These are phyloP conservation scores for Drosophila lacteicornis DNA, from an alignment of 1,140 invertebrate genomes.

Conservation along the genomic window DNA sequence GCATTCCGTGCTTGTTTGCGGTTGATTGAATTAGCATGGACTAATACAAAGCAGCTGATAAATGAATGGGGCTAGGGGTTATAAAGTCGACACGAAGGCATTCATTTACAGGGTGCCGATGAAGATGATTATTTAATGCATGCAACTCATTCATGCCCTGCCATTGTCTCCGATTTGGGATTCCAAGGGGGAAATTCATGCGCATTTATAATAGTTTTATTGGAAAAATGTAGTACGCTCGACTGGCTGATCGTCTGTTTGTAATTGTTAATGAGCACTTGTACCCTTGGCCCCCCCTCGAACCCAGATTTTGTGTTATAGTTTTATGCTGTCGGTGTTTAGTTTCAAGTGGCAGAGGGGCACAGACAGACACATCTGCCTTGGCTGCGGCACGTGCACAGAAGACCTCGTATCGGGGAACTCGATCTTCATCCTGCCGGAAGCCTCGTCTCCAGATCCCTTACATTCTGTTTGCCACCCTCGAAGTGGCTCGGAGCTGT, in stretches of 20 bases:
- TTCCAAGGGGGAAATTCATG: slow-evolving; percentile 62
- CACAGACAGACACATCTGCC: slow-evolving; percentile 45
- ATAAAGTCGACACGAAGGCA: neutral
- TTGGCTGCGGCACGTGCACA: slow-evolving; percentile 68
- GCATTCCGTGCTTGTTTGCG: slow-evolving; percentile 17
- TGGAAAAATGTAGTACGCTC: slow-evolving; percentile 55
- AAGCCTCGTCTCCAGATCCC: slow-evolving; percentile 25
- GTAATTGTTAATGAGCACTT: slow-evolving; percentile 75
- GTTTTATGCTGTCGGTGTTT: slow-evolving; percentile 44
- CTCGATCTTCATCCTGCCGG: slow-evolving; percentile 61
- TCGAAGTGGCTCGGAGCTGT: slow-evolving; percentile 19
- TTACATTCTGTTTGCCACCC: slow-evolving; percentile 21
- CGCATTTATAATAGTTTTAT: slow-evolving; percentile 80
- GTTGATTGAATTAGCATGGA: slow-evolving; percentile 53
- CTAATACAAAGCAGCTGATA: slow-evolving; percentile 44
- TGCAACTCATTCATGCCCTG: slow-evolving; percentile 30
- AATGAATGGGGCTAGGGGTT: slow-evolving; percentile 17
- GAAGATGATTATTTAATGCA: slow-evolving; percentile 48
- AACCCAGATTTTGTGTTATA: slow-evolving; percentile 26
- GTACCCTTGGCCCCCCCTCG: slow-evolving; percentile 36
- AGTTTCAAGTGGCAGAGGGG: slow-evolving; percentile 39
- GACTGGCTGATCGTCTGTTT: slow-evolving; percentile 45
- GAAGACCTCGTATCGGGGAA: slow-evolving; percentile 35
- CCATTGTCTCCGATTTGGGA: slow-evolving; percentile 42
- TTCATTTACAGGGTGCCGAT: slow-evolving; percentile 38